Conservation (phyloP, 2,113 vertebrate species). For the Seriola aureovittata region DNA sequence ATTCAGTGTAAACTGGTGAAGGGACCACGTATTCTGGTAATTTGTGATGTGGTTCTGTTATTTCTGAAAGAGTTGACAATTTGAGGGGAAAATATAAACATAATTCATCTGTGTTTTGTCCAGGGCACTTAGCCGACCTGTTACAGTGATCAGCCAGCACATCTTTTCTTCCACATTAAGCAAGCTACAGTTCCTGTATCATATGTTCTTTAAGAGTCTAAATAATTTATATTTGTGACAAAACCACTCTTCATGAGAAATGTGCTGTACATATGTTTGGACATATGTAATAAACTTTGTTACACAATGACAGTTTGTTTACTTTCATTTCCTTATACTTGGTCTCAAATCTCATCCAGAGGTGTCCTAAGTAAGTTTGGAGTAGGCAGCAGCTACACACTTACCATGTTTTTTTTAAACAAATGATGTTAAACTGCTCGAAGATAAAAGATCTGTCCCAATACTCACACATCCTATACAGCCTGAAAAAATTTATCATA, state of each 20-base stretch:
- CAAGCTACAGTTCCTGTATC: constrained; percentile 67
- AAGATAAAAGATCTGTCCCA: too few relatives aligned
- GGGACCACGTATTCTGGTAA: constrained; percentile 53
- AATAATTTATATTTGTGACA: constrained; percentile 99
- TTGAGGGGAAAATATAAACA: constrained; percentile 15
- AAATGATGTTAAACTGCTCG: too few relatives aligned
- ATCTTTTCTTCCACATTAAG: constrained; percentile 54
- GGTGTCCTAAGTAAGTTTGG: too few relatives aligned
- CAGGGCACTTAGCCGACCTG: constrained; percentile 41
- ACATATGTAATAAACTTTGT: constrained; percentile 99
- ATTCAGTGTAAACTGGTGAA: constrained; percentile 30
- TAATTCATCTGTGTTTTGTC: constrained; percentile 31
- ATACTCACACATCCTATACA: too few relatives aligned
- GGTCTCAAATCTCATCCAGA: too few relatives aligned
- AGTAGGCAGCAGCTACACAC: too few relatives aligned
- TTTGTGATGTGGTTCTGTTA: constrained; percentile 34
- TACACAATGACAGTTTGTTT: constrained; percentile 88
- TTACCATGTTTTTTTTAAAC: too few relatives aligned
- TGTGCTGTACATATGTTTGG: constrained; percentile 98
- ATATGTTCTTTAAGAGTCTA: constrained; percentile 82
- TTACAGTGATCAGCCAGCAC: constrained; percentile 60
- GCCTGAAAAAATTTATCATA: too few relatives aligned
- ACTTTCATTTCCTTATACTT: neutral
- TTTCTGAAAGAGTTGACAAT: constrained; percentile 38
- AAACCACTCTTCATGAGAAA: constrained; percentile 94